Percentiles rank a stretch among this genome's conserved stretches.
phyloP scores from a whole-genome alignment of 2,797 vertebrate genomes.

The Ambastaia sidthimunki region DNA sequence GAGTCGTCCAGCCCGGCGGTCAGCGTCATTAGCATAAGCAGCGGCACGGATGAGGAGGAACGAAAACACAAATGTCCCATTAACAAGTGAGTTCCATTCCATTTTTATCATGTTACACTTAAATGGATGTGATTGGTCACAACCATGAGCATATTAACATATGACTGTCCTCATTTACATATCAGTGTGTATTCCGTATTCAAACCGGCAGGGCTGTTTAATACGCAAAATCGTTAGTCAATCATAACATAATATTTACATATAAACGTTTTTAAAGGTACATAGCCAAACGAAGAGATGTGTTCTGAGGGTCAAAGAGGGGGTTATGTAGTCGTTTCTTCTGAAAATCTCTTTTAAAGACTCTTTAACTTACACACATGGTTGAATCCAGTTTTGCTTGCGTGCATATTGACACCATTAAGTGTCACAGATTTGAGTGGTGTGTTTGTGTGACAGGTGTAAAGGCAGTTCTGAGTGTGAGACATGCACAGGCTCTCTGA shows the following conservation, averaged over 20 bases:
- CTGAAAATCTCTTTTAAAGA: no score
- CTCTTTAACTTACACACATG: no score
- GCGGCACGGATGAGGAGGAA: slow-evolving; percentile 88
- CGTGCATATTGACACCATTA: background rate
- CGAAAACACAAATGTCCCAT: slow-evolving; percentile 76
- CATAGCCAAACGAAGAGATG: no score
- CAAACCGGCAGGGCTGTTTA: no score
- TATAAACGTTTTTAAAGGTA: no score
- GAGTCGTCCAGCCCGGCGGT: slow-evolving; percentile 88
- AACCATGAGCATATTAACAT: background rate
- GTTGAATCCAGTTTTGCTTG: no score
- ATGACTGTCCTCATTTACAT: background rate
- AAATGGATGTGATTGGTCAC: background rate
- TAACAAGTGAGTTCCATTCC: slow-evolving; percentile 78
- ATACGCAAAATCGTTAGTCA: no score
- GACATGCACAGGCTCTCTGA: slow-evolving; percentile 91
- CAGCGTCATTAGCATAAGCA: slow-evolving; percentile 94
- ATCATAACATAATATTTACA: no score
- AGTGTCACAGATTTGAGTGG: background rate
- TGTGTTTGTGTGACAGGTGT: slow-evolving; percentile 77
- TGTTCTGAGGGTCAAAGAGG: no score
- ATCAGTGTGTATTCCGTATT: no score
- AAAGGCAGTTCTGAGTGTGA: slow-evolving; percentile 91
- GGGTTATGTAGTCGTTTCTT: no score
- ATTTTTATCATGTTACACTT: background rate